Evolutionary conservation across 2,113 vertebrate species (phyloP), one percentile per base, ranked within the genome.

Genomic region (Serilophus lunatus): DNA sequence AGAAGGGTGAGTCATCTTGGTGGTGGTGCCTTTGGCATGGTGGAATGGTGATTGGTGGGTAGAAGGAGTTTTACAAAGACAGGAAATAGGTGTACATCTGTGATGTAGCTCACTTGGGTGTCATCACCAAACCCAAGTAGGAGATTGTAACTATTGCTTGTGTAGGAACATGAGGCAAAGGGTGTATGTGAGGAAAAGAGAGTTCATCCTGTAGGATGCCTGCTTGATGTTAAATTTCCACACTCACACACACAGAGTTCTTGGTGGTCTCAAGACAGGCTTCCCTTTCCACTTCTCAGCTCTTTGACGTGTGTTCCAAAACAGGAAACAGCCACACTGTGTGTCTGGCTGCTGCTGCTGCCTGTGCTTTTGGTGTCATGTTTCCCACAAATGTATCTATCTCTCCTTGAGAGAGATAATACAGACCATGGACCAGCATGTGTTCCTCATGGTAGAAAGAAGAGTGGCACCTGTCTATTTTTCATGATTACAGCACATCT

Each of bases 11-110:
- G 69, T 19, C 26, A 10, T 29, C 24, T 35, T 0, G 2, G 42
- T 45, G 60, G 76, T 13, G 12, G 3, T 49, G 56, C 47, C 72
- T 56, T 51, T 77, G 86, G 56, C 42, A 42, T 24, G 7, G 22
- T 6, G 29, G 33, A 15, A 15, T 2, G 5, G 14, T 24, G 23
- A 9, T 1, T 4, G 24, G 13, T 0, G 1, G 24, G 23, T 4
- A 15, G 36, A 14, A 61, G 38, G 8, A 51, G 20, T 33, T 92
- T 68, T 49, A 22, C 51, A 66, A 57, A 60, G 29, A n/a, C 18
- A 56, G 44, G 49, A 38, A 68, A 13, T 4, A 9, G n/a, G 18
- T 7, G 2, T n/a, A 14, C 29, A 11, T 25, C 3, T 2, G 44
- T 25, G n/a, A 22, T 2, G 2, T 29, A 60, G 69, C 49, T 86